Conservation (phyloP, 2,888 invertebrate genomes). For the Oscheius sp. region DNA sequence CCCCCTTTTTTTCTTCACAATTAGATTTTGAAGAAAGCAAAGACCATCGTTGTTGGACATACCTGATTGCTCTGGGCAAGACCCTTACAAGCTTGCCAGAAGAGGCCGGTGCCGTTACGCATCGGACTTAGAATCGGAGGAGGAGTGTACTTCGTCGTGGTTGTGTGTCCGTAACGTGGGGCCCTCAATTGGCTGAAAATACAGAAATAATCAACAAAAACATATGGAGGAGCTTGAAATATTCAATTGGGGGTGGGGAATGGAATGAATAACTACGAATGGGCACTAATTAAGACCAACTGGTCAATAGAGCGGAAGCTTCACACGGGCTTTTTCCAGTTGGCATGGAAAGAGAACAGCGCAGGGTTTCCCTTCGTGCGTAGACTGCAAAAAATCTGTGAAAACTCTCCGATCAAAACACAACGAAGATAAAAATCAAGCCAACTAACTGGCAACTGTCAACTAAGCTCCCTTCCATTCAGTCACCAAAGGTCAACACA, state of each 20-base stretch:
- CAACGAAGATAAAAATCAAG: too few species aligned
- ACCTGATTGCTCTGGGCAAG: slow-evolving; percentile 23
- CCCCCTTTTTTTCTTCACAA: background rate
- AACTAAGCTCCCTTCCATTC: too few species aligned
- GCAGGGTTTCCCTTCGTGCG: background rate
- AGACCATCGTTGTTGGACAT: too few species aligned
- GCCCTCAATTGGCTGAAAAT: slow-evolving; percentile 53
- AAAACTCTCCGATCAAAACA: background rate
- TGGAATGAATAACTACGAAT: slow-evolving; percentile 9
- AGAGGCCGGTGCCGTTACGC: slow-evolving; percentile 86
- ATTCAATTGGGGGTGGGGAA: background rate
- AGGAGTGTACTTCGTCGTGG: slow-evolving; percentile 80
- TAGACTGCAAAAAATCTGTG: background rate
- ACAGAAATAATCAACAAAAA: background rate
- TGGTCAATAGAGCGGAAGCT: slow-evolving; percentile 13
- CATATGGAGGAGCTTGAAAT: background rate
- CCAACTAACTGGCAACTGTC: too few species aligned
- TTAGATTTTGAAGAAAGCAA: background rate
- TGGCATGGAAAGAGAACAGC: slow-evolving; percentile 3
- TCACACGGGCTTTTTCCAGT: background rate
- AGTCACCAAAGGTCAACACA: too few species aligned
- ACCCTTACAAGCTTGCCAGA: slow-evolving; percentile 72
- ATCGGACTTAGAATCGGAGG: slow-evolving; percentile 92
- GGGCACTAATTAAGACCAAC: slow-evolving; percentile 8
- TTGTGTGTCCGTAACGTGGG: slow-evolving; percentile 34